Evolutionary conservation across 2,113 vertebrate genomes (phyloP), one percentile per base, ranked within the genome.

Genomic region (Rissa tridactyla): DNA sequence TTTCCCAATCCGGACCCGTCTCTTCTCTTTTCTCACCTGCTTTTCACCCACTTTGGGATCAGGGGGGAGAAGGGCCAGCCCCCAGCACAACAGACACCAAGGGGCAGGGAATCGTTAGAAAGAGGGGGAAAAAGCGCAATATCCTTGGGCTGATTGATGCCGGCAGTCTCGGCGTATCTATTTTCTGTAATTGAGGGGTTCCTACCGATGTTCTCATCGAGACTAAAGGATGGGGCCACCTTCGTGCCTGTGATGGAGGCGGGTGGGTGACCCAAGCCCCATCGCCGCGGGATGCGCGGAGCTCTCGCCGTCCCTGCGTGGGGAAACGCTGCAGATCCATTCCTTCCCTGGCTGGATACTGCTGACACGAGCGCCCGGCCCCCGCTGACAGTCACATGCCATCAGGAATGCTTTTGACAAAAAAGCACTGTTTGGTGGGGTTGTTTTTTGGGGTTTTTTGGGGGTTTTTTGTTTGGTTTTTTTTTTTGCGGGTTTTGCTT

Each of bases 381-480:
- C 91, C 87, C 1, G 8, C 75, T 44, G 86, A 34, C 42, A 64
- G 44, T 82, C 91, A 55, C 15, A 6, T 26, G 94, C 70, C 51
- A 40, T 83, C 46, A 30, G 81, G 89, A 91, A 95, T 76, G 95
- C 72, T 95, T 75, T 23, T 73, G 92, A 86, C 66, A 27, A 72
- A 57, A 73, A 18, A 27, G 25, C 58, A 16, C 25, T 3, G 34
- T 71, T 81, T 1, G 5, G 16, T 30, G 44, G 42, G 42, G 42
- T 40, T 62, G 7, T 32, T 32, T 32, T 32, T 34, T 34, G 42
- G 13, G 44, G 15, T 22, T n/a, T 58, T 58, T 22, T 4, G 16
- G 15, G 8, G 7, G 12, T 16, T 36, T 27, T 42, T 32, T 25
- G n/a, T 10, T 71, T 82, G 29, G 9, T 1, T 34, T 64, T 25